A percentile compares a stretch with the other conserved stretches of the same genome.
Evolutionary conservation across 2,113 vertebrate genomes (phyloP).

Genomic region (Gobius niger): DNA sequence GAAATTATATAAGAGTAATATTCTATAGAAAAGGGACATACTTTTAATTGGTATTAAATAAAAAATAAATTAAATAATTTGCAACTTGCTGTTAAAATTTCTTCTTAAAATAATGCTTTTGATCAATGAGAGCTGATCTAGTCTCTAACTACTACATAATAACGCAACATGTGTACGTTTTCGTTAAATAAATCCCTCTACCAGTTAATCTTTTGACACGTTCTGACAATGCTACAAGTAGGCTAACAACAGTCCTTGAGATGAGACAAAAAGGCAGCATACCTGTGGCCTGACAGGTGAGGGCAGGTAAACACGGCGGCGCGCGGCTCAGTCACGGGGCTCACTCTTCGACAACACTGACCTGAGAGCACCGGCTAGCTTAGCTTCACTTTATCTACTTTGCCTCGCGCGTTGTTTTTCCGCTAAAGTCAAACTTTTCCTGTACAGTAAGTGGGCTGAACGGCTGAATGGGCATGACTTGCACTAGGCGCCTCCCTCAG

Average conservation of each 20-base stretch:
- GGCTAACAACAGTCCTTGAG: not conserved
- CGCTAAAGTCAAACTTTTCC: constrained; percentile 3
- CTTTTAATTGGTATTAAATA: too few species aligned
- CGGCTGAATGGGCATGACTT: constrained; percentile 4
- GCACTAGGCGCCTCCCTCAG: constrained; percentile 43
- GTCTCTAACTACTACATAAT: not conserved
- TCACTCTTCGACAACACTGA: not conserved
- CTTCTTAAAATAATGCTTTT: too few species aligned
- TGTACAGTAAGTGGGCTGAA: constrained; percentile 28
- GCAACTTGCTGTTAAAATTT: too few species aligned
- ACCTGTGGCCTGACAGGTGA: constrained; percentile 29
- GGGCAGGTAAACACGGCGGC: not conserved
- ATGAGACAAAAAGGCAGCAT: not conserved
- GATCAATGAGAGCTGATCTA: too few species aligned
- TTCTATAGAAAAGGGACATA: too few species aligned
- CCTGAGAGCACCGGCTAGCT: not conserved
- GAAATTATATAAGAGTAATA: too few species aligned
- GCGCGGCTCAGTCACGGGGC: not conserved
- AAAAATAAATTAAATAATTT: too few species aligned
- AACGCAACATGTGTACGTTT: not conserved
- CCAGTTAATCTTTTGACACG: not conserved
- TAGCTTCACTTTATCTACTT: constrained; percentile 17
- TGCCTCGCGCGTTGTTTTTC: constrained; percentile 4
- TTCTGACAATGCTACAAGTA: not conserved
- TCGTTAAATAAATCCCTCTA: not conserved